Evolutionary conservation across 2,113 vertebrate genomes (phyloP).

Genomic region (Anseranas semipalmata): DNA sequence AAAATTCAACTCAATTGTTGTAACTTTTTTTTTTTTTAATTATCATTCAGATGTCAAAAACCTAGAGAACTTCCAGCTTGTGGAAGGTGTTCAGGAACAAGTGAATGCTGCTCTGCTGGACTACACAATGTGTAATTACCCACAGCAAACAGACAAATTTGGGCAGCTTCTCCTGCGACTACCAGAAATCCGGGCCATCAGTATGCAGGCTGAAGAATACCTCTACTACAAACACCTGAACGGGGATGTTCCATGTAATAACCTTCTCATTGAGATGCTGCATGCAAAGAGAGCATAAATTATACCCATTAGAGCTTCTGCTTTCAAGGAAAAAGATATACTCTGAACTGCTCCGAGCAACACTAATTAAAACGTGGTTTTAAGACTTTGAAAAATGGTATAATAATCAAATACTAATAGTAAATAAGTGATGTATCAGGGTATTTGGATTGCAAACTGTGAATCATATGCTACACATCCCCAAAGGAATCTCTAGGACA

Average conservation of each 20-base stretch:
- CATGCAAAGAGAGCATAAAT: constrained; percentile 95
- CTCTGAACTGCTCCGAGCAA: constrained; percentile 78
- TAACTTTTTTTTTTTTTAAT: background rate
- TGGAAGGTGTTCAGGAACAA: constrained; percentile 97
- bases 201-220: constrained; percentile 98
- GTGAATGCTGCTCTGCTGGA: constrained; percentile 95
- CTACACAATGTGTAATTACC: constrained; percentile 97
- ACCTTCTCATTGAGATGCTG: constrained; percentile 99
- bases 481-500: constrained; percentile 71
- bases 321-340: constrained; percentile 60
- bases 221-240: constrained; percentile 99
- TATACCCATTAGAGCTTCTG: constrained; percentile 50
- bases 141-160: constrained; percentile 97
- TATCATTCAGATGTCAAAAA: constrained; percentile 91
- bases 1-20: constrained; percentile 43
- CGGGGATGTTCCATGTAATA: constrained; percentile 98
- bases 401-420: constrained; percentile 82
- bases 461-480: constrained; percentile 77
- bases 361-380: constrained; percentile 66
- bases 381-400: constrained; percentile 73
- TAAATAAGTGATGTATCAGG: constrained; percentile 83
- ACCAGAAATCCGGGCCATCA: constrained; percentile 96
- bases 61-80: constrained; percentile 97
- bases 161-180: constrained; percentile 95
- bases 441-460: constrained; percentile 85